A percentile compares a stretch with the other conserved stretches of the same genome.
phyloP scores from a whole-genome alignment of 2,113 vertebrate genomes.

The Balaeniceps rex region DNA sequence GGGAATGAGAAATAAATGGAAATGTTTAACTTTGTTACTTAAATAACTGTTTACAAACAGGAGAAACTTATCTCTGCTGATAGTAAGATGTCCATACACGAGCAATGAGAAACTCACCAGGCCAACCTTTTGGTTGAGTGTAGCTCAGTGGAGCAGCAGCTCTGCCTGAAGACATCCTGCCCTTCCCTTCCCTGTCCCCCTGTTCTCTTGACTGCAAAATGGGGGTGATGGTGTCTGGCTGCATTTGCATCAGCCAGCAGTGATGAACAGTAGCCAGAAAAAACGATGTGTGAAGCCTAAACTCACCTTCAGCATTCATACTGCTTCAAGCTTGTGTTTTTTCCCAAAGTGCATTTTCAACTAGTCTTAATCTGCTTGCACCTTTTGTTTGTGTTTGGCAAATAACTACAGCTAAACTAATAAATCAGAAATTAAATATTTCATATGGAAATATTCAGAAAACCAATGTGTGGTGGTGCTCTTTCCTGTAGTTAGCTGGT shows the following conservation, averaged over 20 bases:
- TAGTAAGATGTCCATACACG: neutral
- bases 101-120: neutral
- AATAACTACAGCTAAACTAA: neutral
- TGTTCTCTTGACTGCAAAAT: neutral
- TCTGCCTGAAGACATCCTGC: neutral
- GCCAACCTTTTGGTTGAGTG: neutral
- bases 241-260: neutral
- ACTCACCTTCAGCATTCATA: neutral
- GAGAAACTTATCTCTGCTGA: neutral
- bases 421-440: neutral
- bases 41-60: neutral
- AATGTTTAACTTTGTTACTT: neutral
- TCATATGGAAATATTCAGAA: neutral
- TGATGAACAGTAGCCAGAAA: neutral
- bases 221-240: neutral
- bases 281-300: neutral
- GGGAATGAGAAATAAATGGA: neutral
- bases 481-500: neutral
- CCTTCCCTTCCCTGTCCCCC: neutral
- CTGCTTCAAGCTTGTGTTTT: neutral
- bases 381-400: neutral
- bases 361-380: neutral
- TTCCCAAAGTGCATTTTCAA: neutral
- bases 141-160: neutral
- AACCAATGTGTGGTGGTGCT: neutral